phyloP scores from a whole-genome alignment of 2,888 invertebrate genomes.

The Drosophila multiciliata region DNA sequence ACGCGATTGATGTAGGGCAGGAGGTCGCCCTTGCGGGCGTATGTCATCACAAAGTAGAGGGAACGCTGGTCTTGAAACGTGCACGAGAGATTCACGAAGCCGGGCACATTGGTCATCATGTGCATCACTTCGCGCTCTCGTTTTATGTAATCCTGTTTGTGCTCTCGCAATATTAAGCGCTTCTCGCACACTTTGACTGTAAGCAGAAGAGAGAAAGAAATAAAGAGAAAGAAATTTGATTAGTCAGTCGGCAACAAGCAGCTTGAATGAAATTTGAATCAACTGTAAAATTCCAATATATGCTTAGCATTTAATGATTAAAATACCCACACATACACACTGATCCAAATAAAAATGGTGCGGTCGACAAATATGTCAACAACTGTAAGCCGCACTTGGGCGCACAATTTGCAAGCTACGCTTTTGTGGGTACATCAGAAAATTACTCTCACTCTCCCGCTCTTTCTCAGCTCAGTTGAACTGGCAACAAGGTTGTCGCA shows the following conservation, averaged over 20 bases:
- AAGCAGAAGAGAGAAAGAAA: background rate
- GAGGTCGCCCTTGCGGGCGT: constrained; percentile 97
- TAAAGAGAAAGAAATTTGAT: constrained; percentile 4
- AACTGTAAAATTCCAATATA: constrained; percentile 52
- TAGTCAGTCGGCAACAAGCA: constrained; percentile 45
- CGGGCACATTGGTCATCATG: constrained; percentile 92
- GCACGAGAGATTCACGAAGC: constrained; percentile 96
- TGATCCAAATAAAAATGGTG: background rate
- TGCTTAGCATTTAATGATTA: constrained; percentile 12
- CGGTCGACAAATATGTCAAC: constrained; percentile 31
- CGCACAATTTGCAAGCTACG: constrained; percentile 5
- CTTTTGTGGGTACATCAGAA: constrained; percentile 11
- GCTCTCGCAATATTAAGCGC: constrained; percentile 95
- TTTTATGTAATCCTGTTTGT: constrained; percentile 96
- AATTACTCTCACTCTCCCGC: background rate
- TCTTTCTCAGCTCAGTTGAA: constrained; percentile 4
- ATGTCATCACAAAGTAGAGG: constrained; percentile 97
- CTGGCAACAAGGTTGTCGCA: constrained; percentile 55
- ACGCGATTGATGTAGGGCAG: constrained; percentile 95
- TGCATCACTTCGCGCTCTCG: constrained; percentile 97
- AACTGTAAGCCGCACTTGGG: background rate
- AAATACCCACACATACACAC: background rate
- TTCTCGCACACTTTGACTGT: constrained; percentile 99
- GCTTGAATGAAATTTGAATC: constrained; percentile 34
- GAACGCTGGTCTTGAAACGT: constrained; percentile 98